Evolutionary conservation across 2,888 invertebrate genomes (phyloP).

Genomic region (Tridacna crocea): DNA sequence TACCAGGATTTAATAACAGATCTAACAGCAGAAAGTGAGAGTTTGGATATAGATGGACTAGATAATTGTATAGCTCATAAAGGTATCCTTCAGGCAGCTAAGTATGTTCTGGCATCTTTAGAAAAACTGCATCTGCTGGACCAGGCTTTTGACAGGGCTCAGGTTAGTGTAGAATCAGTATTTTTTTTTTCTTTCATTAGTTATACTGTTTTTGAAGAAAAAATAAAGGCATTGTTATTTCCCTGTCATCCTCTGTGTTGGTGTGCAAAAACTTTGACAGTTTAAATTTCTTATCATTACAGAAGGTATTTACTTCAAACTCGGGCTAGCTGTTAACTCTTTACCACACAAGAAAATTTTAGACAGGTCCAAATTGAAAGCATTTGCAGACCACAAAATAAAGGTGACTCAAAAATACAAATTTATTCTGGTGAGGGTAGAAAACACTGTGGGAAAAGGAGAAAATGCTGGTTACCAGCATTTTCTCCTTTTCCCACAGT

Average conservation of each 20-base stretch:
- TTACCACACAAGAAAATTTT: too few species aligned
- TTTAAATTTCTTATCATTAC: too few species aligned
- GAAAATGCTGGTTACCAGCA: neutral
- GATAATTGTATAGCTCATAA: slow-evolving; percentile 89
- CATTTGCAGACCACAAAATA: too few species aligned
- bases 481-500: neutral
- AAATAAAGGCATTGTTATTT: too few species aligned
- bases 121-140: slow-evolving; percentile 73
- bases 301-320: too few species aligned
- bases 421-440: neutral
- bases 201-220: too few species aligned
- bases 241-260: too few species aligned
- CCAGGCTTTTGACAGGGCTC: slow-evolving; percentile 74
- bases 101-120: slow-evolving; percentile 89
- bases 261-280: too few species aligned
- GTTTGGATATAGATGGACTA: slow-evolving; percentile 88
- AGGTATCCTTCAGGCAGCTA: slow-evolving; percentile 93
- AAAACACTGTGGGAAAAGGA: slow-evolving; percentile 7
- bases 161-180: slow-evolving; percentile 60
- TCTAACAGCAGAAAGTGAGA: slow-evolving; percentile 85
- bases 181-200: too few species aligned
- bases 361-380: too few species aligned
- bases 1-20: slow-evolving; percentile 93
- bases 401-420: too few species aligned
- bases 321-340: too few species aligned